A percentile compares a stretch with the other conserved stretches of the same genome.
Evolutionary conservation across 2,888 invertebrate species (phyloP).

Genomic region (Melieria omissa): DNA sequence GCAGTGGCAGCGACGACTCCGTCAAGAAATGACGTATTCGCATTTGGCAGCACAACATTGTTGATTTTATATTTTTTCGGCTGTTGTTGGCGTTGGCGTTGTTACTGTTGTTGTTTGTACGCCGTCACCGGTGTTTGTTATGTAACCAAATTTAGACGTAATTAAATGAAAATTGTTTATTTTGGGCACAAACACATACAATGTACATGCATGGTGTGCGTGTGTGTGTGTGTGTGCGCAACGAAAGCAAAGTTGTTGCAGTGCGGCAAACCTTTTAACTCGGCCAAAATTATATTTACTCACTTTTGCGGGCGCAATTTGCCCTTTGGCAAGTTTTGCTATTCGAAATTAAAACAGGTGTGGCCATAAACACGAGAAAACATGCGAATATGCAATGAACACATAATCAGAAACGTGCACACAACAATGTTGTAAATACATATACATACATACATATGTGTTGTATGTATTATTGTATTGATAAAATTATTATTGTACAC

Average conservation of each 20-base stretch:
- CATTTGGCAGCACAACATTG: conserved; percentile 1
- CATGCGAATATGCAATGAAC: no score
- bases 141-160: conserved; percentile 64
- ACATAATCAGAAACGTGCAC: neutral
- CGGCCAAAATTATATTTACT: neutral
- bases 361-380: no score
- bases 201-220: neutral
- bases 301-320: neutral
- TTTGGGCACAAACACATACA: conserved; percentile 52
- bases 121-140: conserved; percentile 52
- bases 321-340: no score
- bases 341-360: no score
- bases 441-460: neutral
- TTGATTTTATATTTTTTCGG: neutral
- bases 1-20: conserved; percentile 26
- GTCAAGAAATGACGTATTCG: neutral
- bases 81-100: conserved; percentile 1
- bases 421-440: neutral
- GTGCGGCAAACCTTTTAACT: conserved; percentile 1
- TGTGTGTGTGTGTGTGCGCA: neutral
- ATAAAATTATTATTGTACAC: neutral
- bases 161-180: conserved; percentile 65
- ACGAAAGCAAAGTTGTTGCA: conserved; percentile 23
- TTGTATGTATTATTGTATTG: neutral
- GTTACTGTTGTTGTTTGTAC: conserved; percentile 18